These are phyloP conservation scores for Muricea muricata DNA, from an alignment of 92 coral and sea anemone species.

Conservation along the genomic window DNA sequence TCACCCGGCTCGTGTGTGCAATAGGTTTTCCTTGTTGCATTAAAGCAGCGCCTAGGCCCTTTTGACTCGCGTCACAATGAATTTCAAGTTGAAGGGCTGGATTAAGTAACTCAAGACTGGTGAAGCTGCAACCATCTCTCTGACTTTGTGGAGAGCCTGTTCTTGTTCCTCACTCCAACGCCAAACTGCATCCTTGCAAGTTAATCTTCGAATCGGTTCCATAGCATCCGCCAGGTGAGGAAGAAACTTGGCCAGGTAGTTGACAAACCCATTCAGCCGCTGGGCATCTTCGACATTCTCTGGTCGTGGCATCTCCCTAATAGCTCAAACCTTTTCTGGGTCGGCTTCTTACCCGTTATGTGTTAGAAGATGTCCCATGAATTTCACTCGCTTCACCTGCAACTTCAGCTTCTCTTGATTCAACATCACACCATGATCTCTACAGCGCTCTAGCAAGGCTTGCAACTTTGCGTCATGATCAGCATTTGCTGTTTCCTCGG, in stretches of 20 bases:
- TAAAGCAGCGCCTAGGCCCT: slow-evolving; percentile 15
- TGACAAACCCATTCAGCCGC: slow-evolving; percentile 9
- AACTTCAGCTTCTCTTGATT: slow-evolving; percentile 60
- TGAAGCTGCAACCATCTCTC: slow-evolving; percentile 3
- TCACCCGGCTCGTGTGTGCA: slow-evolving; percentile 48
- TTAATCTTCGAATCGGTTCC: slow-evolving; percentile 22
- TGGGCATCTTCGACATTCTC: slow-evolving; percentile 44
- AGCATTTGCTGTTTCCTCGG: slow-evolving; percentile 29
- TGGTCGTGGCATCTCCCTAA: slow-evolving; percentile 61
- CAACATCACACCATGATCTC: slow-evolving; percentile 47
- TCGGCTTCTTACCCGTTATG: slow-evolving; percentile 43
- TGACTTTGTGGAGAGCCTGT: slow-evolving; percentile 7
- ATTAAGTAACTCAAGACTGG: slow-evolving; percentile 33
- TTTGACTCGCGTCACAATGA: slow-evolving; percentile 44
- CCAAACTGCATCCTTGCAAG: slow-evolving; percentile 27
- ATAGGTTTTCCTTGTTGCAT: slow-evolving; percentile 33
- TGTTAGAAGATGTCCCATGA: slow-evolving; percentile 65
- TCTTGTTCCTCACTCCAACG: slow-evolving; percentile 23
- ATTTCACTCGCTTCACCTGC: slow-evolving; percentile 31
- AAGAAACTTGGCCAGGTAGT: slow-evolving; percentile 11
- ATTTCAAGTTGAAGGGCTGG: slow-evolving; percentile 26
- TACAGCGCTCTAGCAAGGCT: slow-evolving; percentile 46
- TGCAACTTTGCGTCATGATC: slow-evolving; percentile 53
- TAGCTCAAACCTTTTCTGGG: slow-evolving; percentile 64
- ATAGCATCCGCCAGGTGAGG: slow-evolving; percentile 9